These are phyloP conservation scores for Spinibarbus caldwelli DNA, from an alignment of 2,797 vertebrate genomes.

Conservation along the genomic window DNA sequence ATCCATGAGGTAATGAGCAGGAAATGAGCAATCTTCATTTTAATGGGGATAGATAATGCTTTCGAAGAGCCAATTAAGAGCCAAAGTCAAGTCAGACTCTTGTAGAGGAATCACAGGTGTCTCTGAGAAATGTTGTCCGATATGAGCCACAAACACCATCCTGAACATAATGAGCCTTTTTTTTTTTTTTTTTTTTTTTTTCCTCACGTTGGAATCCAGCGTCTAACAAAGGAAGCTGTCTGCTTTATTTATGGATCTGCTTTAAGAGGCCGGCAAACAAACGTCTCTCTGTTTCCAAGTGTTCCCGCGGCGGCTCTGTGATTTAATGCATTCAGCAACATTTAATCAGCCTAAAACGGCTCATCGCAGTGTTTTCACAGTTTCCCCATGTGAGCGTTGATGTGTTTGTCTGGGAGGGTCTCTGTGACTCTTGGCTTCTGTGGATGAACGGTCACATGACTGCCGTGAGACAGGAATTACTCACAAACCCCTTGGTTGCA, in stretches of 20 bases:
- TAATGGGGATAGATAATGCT: conserved; percentile 28
- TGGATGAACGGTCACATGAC: neutral
- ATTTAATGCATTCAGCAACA: conserved; percentile 19
- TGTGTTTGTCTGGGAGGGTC: conserved; percentile 2
- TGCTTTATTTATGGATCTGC: conserved; percentile 30
- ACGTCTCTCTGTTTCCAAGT: neutral
- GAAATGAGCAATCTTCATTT: conserved; percentile 44
- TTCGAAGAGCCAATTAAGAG: conserved; percentile 31
- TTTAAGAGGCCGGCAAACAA: conserved; percentile 26
- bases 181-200: too few relatives aligned
- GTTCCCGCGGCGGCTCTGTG: neutral
- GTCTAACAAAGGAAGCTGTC: conserved; percentile 26
- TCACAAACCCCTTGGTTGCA: neutral
- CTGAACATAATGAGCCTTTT: neutral
- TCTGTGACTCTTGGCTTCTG: conserved; percentile 1
- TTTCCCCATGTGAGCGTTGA: neutral
- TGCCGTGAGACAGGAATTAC: neutral
- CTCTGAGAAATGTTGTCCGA: conserved; percentile 17
- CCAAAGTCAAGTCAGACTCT: neutral
- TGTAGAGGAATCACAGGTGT: conserved; percentile 1
- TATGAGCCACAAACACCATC: neutral
- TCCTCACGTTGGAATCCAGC: neutral
- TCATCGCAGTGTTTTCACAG: neutral
- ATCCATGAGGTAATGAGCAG: conserved; percentile 58
- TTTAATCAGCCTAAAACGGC: neutral